phyloP scores from a whole-genome alignment of 2,113 vertebrate genomes.

The Hypanus sabinus region DNA sequence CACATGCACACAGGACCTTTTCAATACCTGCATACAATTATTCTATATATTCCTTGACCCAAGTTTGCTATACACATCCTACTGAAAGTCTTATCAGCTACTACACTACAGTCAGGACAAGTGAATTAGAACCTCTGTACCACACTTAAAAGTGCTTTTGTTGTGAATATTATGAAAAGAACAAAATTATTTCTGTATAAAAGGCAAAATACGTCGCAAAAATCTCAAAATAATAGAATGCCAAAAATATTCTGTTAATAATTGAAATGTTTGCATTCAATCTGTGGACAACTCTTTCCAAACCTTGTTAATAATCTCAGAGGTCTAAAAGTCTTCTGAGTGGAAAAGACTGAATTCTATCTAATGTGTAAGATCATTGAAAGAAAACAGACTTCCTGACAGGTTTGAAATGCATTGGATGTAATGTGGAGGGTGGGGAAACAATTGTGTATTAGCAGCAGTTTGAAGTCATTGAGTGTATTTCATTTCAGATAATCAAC shows the following conservation, averaged over 20 bases:
- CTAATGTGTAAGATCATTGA: too few species aligned
- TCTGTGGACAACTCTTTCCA: not conserved
- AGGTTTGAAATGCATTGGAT: not conserved
- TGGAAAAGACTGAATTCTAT: too few species aligned
- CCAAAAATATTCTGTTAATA: not conserved
- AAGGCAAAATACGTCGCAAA: not conserved
- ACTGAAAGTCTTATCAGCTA: not conserved
- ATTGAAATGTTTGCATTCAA: not conserved
- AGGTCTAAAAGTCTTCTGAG: not conserved
- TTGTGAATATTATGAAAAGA: not conserved
- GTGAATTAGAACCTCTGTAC: not conserved
- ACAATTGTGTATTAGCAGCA: too few species aligned
- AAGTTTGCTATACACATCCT: not conserved
- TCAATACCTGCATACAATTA: too few species aligned
- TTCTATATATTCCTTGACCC: not conserved
- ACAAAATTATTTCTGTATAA: not conserved
- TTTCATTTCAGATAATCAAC: not conserved
- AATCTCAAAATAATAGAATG: not conserved
- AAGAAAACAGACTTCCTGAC: not conserved
- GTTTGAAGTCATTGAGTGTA: too few species aligned
- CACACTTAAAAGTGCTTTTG: not conserved
- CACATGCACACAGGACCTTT: too few species aligned
- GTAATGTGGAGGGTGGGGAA: too few species aligned
- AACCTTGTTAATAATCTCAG: not conserved
- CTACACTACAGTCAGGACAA: not conserved